Conservation (phyloP, 2,888 invertebrate genomes). For the Palloptera scutellata region DNA sequence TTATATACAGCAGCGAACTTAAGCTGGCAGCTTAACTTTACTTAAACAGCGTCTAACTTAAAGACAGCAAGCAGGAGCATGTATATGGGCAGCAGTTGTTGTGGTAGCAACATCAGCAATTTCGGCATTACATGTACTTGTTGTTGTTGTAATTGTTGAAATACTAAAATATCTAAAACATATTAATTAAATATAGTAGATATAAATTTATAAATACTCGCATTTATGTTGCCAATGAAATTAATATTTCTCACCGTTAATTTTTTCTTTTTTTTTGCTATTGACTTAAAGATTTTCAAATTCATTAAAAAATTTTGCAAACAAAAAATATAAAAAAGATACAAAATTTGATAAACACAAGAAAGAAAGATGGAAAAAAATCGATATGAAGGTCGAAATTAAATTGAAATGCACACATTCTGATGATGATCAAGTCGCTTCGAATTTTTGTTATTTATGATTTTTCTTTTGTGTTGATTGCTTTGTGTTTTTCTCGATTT, state of each 20-base stretch:
- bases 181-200: too few relatives aligned
- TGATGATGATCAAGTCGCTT: not conserved
- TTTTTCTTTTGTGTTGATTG: slow-evolving; percentile 21
- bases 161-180: too few relatives aligned
- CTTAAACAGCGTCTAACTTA: too few relatives aligned
- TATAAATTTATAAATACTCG: too few relatives aligned
- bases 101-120: too few relatives aligned
- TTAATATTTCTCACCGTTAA: not conserved
- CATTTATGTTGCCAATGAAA: not conserved
- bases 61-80: too few relatives aligned
- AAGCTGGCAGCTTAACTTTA: too few relatives aligned
- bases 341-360: not conserved
- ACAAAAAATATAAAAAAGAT: too few relatives aligned
- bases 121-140: too few relatives aligned
- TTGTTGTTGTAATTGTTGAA: too few relatives aligned
- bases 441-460: not conserved
- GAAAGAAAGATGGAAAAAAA: not conserved
- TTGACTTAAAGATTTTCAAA: slow-evolving; percentile 4
- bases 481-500: slow-evolving; percentile 7
- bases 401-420: slow-evolving; percentile 6
- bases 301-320: not conserved
- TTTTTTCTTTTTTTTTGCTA: not conserved
- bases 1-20: not conserved
- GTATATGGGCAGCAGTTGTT: too few relatives aligned
- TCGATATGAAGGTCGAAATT: slow-evolving; percentile 12